Evolutionary conservation across 2,113 vertebrate genomes (phyloP).

Genomic region (Labeo rohita): DNA sequence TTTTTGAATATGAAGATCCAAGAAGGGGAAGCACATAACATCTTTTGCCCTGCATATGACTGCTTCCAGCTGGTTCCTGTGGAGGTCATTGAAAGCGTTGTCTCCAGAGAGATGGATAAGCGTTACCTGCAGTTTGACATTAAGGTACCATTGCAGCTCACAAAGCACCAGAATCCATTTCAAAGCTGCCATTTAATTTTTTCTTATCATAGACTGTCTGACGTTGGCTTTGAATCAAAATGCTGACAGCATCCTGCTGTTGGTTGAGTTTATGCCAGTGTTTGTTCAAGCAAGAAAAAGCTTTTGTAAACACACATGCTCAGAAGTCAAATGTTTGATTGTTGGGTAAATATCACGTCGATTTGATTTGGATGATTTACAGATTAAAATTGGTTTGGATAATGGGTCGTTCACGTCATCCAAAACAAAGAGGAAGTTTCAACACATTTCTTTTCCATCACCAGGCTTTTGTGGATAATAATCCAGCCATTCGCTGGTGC

Average conservation of each 20-base stretch:
- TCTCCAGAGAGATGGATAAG: slow-evolving; percentile 98
- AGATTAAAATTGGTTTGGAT: neutral
- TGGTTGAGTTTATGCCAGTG: neutral
- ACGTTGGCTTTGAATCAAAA: slow-evolving; percentile 19
- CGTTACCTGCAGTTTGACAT: slow-evolving; percentile 98
- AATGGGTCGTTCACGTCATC: neutral
- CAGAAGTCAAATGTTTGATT: slow-evolving; percentile 13
- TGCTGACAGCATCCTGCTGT: slow-evolving; percentile 11
- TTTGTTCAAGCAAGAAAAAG: neutral
- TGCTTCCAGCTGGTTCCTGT: slow-evolving; percentile 98
- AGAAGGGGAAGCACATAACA: slow-evolving; percentile 98
- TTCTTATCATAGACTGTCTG: slow-evolving; percentile 23
- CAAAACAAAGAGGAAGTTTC: neutral
- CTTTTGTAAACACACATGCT: slow-evolving; percentile 1
- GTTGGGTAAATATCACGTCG: neutral
- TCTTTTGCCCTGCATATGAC: slow-evolving; percentile 96
- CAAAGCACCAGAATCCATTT: slow-evolving; percentile 7
- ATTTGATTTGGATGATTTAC: neutral
- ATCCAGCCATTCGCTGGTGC: slow-evolving; percentile 97
- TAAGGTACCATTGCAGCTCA: slow-evolving; percentile 80
- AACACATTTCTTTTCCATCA: neutral
- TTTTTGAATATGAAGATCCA: slow-evolving; percentile 99
- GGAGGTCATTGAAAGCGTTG: slow-evolving; percentile 97
- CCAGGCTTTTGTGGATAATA: slow-evolving; percentile 99
- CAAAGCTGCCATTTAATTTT: slow-evolving; percentile 15